A percentile compares a stretch with the other conserved stretches of the same genome.
phyloP scores from a whole-genome alignment of 1,140 invertebrate species.

The Danaus melanippus region DNA sequence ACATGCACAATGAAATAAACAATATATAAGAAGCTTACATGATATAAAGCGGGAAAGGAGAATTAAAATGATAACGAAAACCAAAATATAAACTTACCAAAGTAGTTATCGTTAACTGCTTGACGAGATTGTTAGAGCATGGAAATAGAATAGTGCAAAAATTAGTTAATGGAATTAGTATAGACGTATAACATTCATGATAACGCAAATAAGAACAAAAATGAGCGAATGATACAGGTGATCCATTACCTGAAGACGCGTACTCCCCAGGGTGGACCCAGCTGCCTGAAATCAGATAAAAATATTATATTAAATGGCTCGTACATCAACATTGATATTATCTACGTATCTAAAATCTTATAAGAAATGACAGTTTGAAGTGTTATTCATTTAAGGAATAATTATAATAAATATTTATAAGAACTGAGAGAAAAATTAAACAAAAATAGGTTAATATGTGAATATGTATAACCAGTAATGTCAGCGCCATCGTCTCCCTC shows the following conservation, averaged over 20 bases:
- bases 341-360: too few relatives aligned
- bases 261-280: conserved; percentile 99
- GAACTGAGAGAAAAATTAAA: too few relatives aligned
- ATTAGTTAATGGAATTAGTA: conserved; percentile 32
- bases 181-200: neutral
- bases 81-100: conserved; percentile 84
- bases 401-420: too few relatives aligned
- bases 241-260: conserved; percentile 91
- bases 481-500: conserved; percentile 90
- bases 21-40: too few relatives aligned
- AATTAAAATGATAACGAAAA: too few relatives aligned
- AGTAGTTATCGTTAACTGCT: conserved; percentile 95
- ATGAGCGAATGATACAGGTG: conserved; percentile 5
- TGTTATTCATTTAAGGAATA: too few relatives aligned
- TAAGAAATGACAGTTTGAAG: too few relatives aligned
- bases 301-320: neutral
- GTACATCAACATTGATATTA: too few relatives aligned
- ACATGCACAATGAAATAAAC: too few relatives aligned
- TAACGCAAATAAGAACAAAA: conserved; percentile 7
- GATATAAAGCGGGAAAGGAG: too few relatives aligned
- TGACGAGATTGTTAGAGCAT: conserved; percentile 64
- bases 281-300: conserved; percentile 77
- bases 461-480: conserved; percentile 81
- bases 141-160: conserved; percentile 49
- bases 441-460: neutral